Base-by-base conservation (phyloP, 2,113 vertebrate genomes). In the Clinocottus analis region DNA sequence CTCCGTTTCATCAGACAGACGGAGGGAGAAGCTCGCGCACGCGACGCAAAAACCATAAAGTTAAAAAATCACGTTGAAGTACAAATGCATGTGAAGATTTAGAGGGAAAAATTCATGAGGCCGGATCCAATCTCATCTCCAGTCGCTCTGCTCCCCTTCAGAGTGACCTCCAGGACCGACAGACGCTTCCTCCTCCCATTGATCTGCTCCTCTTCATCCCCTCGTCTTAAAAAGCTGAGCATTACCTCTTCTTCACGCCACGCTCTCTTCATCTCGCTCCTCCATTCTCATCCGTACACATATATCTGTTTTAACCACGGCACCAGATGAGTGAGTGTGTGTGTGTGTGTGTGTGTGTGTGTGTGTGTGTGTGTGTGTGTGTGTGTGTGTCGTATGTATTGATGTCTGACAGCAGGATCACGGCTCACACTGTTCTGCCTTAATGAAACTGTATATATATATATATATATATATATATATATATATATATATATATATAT, bases 361-460 rank as follows among this genome's bases (percentile, higher is more conserved):
- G 35, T 9, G 41, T 3, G 41, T 43, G 29, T 75, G 59, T 69
- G 47, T 62, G 75, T 60, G 23, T 75, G 62, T 68, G 43, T 60
- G 74, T 43, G 33, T 78, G 62, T 72, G n/a, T 39, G 47, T 21
- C 56, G 41, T 80, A 33, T 23, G 47, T 64, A 33, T 29, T 29
- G 27, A 17, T 62, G 14, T 82, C 61, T 84, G 66, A 85, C 58
- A 76, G 51, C 58, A 16, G 75, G 64, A 19, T 72, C 60, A n/a
- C 8, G 16, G 35, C 31, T 69, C 68, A 9, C 10, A 27, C 49
- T 55, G 41, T 31, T 74, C 31, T 62, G 56, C 29, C 17, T 66
- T 78, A 85, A 59, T 88, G 59, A 72, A 73, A 81, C 49, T 37
- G 9, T 37, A n/a, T 5, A 67, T 35, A 49, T 13, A 43, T 29